A percentile compares a stretch with the other conserved stretches of the same genome.
These are phyloP conservation scores for Trachurus trachurus DNA, from an alignment of 2,797 vertebrate species.

Conservation along the genomic window DNA sequence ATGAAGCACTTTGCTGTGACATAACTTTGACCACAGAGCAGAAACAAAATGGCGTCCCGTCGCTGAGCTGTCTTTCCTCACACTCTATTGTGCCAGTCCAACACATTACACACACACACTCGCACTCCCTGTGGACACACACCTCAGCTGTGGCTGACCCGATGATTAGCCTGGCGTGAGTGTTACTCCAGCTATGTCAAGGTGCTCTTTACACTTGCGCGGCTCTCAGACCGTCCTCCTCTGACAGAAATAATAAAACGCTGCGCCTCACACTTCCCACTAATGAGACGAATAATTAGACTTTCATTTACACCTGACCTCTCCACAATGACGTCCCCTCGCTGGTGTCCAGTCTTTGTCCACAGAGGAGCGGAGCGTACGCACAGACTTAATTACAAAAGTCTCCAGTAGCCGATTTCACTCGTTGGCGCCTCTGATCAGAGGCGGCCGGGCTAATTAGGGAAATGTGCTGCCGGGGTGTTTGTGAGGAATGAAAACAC, in stretches of 20 bases:
- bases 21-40: background rate
- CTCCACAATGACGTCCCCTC: constrained; percentile 5
- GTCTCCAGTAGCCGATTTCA: constrained; percentile 34
- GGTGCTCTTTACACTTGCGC: constrained; percentile 31
- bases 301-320: constrained; percentile 41
- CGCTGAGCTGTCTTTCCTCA: background rate
- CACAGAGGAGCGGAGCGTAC: background rate
- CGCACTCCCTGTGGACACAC: background rate
- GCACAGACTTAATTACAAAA: constrained; percentile 43
- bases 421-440: constrained; percentile 51
- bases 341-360: constrained; percentile 11
- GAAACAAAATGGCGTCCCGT: constrained; percentile 25
- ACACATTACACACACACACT: constrained; percentile 19
- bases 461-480: constrained; percentile 35
- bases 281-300: constrained; percentile 30
- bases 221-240: background rate
- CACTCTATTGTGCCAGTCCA: background rate
- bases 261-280: constrained; percentile 16
- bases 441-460: constrained; percentile 28
- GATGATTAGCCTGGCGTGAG: constrained; percentile 21
- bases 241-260: constrained; percentile 16
- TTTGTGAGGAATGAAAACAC: constrained; percentile 33
- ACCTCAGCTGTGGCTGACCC: constrained; percentile 22
- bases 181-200: constrained; percentile 34
- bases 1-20: background rate